phyloP scores from a whole-genome alignment of 2,797 vertebrate species.

The Danio tinwini region DNA sequence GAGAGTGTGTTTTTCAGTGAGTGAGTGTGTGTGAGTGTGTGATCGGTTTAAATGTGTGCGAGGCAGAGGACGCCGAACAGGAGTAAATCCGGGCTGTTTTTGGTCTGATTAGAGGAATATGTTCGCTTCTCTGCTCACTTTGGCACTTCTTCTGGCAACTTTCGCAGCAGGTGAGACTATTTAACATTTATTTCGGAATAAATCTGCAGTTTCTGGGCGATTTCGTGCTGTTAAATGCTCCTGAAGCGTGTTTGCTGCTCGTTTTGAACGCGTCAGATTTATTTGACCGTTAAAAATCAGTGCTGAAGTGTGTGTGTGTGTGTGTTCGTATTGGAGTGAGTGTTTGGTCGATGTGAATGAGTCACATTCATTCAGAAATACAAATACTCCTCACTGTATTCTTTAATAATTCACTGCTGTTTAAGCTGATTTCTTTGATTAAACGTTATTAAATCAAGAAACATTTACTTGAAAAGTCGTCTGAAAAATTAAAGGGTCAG shows the following conservation, averaged over 20 bases:
- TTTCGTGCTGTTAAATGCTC: no score
- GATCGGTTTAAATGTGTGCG: constrained; percentile 64
- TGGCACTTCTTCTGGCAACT: constrained; percentile 87
- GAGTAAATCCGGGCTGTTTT: constrained; percentile 62
- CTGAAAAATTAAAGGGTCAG: no score
- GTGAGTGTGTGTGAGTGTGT: neutral
- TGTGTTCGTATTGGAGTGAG: neutral
- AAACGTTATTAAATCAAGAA: no score
- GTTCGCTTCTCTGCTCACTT: constrained; percentile 85
- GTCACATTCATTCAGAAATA: constrained; percentile 12
- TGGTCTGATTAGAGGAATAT: constrained; percentile 79
- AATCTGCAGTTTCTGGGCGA: no score
- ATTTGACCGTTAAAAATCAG: no score
- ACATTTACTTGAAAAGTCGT: no score
- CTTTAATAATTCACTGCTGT: neutral
- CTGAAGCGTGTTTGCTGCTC: neutral
- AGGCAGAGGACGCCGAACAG: constrained; percentile 62
- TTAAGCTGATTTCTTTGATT: no score
- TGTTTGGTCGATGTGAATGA: neutral
- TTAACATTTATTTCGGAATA: no score
- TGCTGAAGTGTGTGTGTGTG: no score
- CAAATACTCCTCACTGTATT: neutral
- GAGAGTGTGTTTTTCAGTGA: neutral
- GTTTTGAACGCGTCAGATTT: no score
- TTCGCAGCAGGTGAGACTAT: constrained; percentile 83